Conservation (phyloP, 2,888 invertebrate genomes). For the Hesperia comma region DNA sequence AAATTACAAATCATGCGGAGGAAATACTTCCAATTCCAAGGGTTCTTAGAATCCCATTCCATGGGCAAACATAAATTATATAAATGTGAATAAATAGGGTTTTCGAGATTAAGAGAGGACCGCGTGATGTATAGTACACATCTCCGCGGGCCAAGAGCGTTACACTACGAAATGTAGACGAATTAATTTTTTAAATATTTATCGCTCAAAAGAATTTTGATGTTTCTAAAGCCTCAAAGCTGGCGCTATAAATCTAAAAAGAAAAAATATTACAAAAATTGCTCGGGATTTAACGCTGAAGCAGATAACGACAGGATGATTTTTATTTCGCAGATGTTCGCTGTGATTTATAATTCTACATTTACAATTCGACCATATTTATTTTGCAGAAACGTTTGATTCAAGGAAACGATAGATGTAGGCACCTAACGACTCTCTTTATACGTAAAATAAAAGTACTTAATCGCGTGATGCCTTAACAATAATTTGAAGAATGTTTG, state of each 20-base stretch:
- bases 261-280: conserved; percentile 31
- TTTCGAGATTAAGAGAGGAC: conserved; percentile 33
- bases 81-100: conserved; percentile 36
- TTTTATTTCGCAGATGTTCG: conserved; percentile 36
- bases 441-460: too few relatives aligned
- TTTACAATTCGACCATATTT: conserved; percentile 11
- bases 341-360: conserved; percentile 34
- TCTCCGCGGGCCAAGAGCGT: conserved; percentile 13
- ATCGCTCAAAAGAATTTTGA: background rate
- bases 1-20: background rate
- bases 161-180: conserved; percentile 12
- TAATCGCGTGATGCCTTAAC: too few relatives aligned
- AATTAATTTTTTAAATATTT: conserved; percentile 15
- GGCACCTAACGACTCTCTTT: too few relatives aligned
- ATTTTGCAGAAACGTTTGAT: background rate
- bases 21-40: background rate
- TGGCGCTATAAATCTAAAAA: conserved; percentile 15
- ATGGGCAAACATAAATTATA: conserved; percentile 21
- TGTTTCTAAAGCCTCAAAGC: conserved; percentile 15
- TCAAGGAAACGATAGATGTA: too few relatives aligned
- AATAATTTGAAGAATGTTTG: too few relatives aligned
- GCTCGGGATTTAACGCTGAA: conserved; percentile 32
- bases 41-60: background rate
- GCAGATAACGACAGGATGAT: conserved; percentile 35
- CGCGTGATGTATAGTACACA: conserved; percentile 28